phyloP scores from a whole-genome alignment of 2,113 vertebrate genomes.

The Xiphophorus hellerii region DNA sequence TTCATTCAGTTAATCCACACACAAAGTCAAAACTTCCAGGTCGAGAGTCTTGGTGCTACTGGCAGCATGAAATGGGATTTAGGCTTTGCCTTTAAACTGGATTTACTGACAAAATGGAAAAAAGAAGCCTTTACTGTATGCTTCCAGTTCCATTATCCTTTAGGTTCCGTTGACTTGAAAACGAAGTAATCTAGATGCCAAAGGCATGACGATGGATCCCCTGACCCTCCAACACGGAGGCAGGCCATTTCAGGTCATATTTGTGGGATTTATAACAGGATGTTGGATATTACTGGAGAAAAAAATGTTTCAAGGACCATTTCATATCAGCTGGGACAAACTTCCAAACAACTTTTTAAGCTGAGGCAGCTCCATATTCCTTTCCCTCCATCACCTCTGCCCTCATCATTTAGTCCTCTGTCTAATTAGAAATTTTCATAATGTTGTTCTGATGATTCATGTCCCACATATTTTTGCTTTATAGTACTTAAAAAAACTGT shows the following conservation, averaged over 20 bases:
- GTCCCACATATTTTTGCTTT: not conserved
- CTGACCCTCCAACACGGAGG: not conserved
- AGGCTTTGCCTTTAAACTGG: not conserved
- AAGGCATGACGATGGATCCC: not conserved
- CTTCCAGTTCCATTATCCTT: not conserved
- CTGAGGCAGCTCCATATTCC: not conserved
- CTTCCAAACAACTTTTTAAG: slow-evolving; percentile 9
- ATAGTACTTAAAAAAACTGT: not conserved
- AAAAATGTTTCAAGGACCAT: slow-evolving; percentile 21
- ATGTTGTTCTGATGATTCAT: not conserved
- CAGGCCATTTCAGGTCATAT: slow-evolving; percentile 19
- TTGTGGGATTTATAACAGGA: slow-evolving; percentile 29
- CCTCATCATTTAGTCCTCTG: slow-evolving; percentile 12
- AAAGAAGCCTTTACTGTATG: not conserved
- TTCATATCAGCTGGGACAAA: slow-evolving; percentile 49
- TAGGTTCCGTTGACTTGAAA: no score
- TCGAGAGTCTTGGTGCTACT: no score
- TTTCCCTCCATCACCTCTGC: slow-evolving; percentile 1
- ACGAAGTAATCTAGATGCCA: not conserved
- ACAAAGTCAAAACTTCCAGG: no score
- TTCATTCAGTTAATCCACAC: no score
- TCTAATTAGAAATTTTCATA: slow-evolving; percentile 9
- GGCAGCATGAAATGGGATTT: no score
- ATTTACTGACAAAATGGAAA: slow-evolving; percentile 4
- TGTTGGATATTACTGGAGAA: slow-evolving; percentile 10